Evolutionary conservation across 2,888 invertebrate species (phyloP).

Genomic region (Pandemis cinnamomeana): DNA sequence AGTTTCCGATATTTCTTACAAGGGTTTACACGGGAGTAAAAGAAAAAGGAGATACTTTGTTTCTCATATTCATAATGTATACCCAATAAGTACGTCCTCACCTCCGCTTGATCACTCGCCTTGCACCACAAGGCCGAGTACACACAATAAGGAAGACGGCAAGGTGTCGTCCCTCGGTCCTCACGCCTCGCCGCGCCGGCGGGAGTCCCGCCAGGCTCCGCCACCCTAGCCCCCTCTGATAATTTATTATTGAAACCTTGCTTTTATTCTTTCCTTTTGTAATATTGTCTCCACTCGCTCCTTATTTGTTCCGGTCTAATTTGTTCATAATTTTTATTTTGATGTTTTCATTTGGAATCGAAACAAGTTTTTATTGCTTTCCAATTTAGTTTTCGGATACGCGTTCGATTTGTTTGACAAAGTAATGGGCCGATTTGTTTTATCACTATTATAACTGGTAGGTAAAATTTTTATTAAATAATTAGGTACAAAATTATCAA

Average conservation of each 20-base stretch:
- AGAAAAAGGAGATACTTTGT: neutral
- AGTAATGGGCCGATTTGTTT: too few relatives aligned
- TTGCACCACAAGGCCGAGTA: conserved; percentile 57
- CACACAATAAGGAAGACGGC: conserved; percentile 72
- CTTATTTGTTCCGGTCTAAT: conserved; percentile 72
- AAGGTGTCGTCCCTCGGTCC: conserved; percentile 68
- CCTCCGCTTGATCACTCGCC: conserved; percentile 28
- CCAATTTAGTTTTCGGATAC: neutral
- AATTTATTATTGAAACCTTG: conserved; percentile 80
- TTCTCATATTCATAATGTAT: neutral
- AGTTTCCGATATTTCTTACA: neutral
- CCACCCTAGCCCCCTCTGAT: conserved; percentile 64
- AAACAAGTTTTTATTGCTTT: conserved; percentile 6
- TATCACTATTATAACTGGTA: neutral
- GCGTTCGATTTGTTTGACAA: neutral
- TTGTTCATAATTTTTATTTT: conserved; percentile 60
- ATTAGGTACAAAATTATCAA: too few relatives aligned
- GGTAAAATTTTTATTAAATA: too few relatives aligned
- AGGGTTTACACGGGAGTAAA: neutral
- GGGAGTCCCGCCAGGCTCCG: conserved; percentile 43
- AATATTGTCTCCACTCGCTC: conserved; percentile 70
- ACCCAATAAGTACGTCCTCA: neutral
- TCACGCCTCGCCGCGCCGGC: conserved; percentile 55
- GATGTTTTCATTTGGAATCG: conserved; percentile 37
- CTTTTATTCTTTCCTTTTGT: conserved; percentile 72